These are phyloP conservation scores for Cyrtodaria siliqua DNA, from an alignment of 2,888 invertebrate species.

Conservation along the genomic window DNA sequence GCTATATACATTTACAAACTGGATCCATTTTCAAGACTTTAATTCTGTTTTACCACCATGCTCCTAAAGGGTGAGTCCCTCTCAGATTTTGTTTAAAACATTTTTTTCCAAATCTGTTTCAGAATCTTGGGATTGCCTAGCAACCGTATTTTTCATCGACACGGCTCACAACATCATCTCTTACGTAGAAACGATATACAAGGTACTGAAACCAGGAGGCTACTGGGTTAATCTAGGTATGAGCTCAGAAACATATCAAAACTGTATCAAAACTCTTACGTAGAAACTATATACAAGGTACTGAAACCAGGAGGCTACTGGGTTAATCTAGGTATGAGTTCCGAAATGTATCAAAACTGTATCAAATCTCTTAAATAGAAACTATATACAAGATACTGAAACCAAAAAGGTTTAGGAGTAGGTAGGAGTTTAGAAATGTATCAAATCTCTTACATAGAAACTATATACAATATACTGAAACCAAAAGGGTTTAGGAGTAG, in stretches of 20 bases:
- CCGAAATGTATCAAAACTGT: neutral
- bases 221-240: constrained; percentile 58
- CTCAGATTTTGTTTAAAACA: no score
- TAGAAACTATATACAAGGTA: constrained; percentile 96
- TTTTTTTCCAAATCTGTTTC: no score
- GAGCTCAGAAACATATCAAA: constrained; percentile 1
- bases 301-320: constrained; percentile 91
- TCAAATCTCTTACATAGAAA: constrained; percentile 93
- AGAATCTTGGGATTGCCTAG: constrained; percentile 95
- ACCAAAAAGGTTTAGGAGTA: constrained; percentile 88
- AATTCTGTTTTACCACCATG: no score
- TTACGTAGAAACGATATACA: constrained; percentile 96
- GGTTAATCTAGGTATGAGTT: constrained; percentile 41
- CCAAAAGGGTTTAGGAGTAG: constrained; percentile 88
- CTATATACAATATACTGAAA: constrained; percentile 95
- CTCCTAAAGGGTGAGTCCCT: no score
- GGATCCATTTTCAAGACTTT: no score
- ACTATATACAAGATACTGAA: constrained; percentile 95
- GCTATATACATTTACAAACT: no score
- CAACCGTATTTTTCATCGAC: constrained; percentile 99
- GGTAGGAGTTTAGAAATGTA: constrained; percentile 14
- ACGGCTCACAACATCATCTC: constrained; percentile 98
- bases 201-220: constrained; percentile 93
- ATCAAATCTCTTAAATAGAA: constrained; percentile 92
- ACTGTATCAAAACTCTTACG: constrained; percentile 89